Evolutionary conservation across 2,797 vertebrate genomes (phyloP).

Genomic region (Atherinosoma microstoma): DNA sequence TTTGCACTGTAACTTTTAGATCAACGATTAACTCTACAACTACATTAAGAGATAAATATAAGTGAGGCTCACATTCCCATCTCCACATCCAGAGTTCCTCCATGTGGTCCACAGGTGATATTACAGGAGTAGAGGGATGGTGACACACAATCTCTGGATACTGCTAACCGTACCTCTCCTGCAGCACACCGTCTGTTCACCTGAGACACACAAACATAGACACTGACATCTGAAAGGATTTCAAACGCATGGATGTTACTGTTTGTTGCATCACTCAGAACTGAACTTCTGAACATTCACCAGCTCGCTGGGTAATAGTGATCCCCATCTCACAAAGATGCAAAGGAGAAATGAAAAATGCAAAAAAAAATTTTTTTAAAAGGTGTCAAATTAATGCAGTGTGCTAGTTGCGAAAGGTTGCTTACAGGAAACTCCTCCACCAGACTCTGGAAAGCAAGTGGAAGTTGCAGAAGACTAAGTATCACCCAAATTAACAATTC

Average conservation of each 20-base stretch:
- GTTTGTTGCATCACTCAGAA: conserved; percentile 33
- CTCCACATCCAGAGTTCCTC: conserved; percentile 85
- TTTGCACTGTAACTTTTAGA: neutral
- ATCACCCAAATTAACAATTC: neutral
- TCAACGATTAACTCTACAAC: neutral
- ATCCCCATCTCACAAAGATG: neutral
- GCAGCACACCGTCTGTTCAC: conserved; percentile 85
- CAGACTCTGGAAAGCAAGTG: neutral
- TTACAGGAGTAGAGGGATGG: conserved; percentile 84
- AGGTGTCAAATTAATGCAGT: neutral
- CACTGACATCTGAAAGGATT: conserved; percentile 1
- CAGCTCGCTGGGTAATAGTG: neutral
- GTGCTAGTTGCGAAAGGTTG: neutral
- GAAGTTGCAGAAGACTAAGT: neutral
- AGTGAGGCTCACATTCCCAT: conserved; percentile 89
- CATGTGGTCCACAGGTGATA: conserved; percentile 81
- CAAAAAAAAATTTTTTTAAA: neutral
- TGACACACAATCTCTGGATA: conserved; percentile 84
- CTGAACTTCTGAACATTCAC: conserved; percentile 5
- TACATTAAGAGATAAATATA: neutral
- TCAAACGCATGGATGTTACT: conserved; percentile 30
- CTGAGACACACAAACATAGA: conserved; percentile 70
- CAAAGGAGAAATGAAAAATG: neutral
- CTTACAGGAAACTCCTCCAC: neutral
- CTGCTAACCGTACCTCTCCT: conserved; percentile 87